Evolutionary conservation across 2,113 vertebrate species (phyloP), one percentile per base, ranked within the genome.

Genomic region (Grallaria varia): DNA sequence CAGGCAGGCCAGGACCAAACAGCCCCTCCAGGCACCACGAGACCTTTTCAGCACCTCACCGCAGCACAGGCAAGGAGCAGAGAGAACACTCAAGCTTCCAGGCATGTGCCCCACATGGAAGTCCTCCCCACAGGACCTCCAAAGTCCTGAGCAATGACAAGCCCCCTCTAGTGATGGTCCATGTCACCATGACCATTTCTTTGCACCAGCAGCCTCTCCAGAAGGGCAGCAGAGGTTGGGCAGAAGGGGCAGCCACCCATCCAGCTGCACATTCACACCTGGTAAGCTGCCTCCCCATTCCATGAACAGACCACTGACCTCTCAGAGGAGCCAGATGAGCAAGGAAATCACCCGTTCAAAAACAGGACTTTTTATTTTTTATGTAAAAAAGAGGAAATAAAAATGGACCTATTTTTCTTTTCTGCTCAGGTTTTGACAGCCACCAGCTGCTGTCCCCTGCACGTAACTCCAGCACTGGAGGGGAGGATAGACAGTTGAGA

Each of bases 301-400:
- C 23, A 9, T 2, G 7, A 76, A 66, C 3, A 53, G 27, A 7
- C 16, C 44, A 42, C 39, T 39, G 52, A 76, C 31, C 19, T 79
- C 49, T 55, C 7, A 2, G 0, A 86, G 14, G 12, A 75, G n/a
- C 45, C 84, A 68, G 27, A 81, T 17, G 17, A 96, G 42, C 27
- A 84, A 93, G 42, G 83, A 84, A 62, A 37, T 44, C 59, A 95
- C 44, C 49, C 1, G 0, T 84, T 95, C 62, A 92, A 95, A 97
- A 94, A 82, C 39, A 78, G 71, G 87, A 69, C 12, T 89, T 96
- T 95, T 93, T 78, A 94, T 96, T 64, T 93, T 91, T 84, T 73
- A 76, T 55, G 23, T 93, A 78, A 96, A 84, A 96, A 87, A 60
- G 14, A 68, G 84, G 84, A 79, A 85, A 81, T 93, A 95, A 89